phyloP scores from a whole-genome alignment of 2,113 vertebrate species.

The Nymphicus hollandicus region DNA sequence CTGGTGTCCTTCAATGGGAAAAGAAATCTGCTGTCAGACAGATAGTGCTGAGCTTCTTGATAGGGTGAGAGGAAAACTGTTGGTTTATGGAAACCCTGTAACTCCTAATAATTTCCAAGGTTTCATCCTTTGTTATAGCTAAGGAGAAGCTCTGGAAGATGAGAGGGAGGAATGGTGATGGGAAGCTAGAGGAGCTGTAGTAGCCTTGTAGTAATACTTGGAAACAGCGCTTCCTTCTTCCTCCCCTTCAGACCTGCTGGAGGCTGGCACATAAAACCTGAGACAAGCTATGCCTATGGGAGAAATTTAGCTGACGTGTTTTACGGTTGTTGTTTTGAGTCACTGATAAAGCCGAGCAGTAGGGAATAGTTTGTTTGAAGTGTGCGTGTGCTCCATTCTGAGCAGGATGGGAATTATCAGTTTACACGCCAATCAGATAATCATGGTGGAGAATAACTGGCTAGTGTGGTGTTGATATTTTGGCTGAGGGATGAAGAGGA shows the following conservation, averaged over 20 bases:
- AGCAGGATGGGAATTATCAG: neutral
- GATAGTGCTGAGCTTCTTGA: neutral
- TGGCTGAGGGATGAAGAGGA: neutral
- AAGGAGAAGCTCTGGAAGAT: neutral
- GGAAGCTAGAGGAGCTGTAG: neutral
- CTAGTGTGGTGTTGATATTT: neutral
- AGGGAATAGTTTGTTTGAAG: constrained; percentile 8
- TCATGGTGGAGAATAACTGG: neutral
- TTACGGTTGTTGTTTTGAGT: constrained; percentile 4
- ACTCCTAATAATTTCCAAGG: neutral
- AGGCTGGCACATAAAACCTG: neutral
- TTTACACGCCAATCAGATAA: neutral
- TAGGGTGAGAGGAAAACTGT: neutral
- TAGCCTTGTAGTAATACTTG: neutral
- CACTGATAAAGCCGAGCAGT: neutral
- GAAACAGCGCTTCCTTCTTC: neutral
- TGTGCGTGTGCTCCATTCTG: neutral
- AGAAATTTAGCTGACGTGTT: neutral
- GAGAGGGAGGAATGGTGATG: accelerated
- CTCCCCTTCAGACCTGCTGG: neutral
- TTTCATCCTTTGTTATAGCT: neutral
- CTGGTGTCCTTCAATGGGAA: neutral
- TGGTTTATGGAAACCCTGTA: neutral
- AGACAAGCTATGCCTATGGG: neutral
- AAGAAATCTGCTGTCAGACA: neutral